Percentiles rank a stretch among this genome's conserved stretches.
Evolutionary conservation across 2,888 invertebrate species (phyloP).

Genomic region (Sesia apiformis): DNA sequence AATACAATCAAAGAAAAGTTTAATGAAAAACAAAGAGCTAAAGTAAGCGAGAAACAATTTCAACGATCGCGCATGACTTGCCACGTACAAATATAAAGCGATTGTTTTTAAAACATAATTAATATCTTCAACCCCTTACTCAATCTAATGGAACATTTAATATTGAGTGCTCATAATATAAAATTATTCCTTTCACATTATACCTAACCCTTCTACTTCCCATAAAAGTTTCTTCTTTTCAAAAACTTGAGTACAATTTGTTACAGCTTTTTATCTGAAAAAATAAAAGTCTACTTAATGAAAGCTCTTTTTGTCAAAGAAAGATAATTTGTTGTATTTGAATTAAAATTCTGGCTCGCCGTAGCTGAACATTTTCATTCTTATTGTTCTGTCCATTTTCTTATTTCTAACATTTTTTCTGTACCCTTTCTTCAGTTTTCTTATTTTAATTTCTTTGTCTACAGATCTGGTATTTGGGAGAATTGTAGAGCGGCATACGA

Average conservation of each 20-base stretch:
- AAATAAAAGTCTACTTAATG: background rate
- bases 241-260: slow-evolving; percentile 36
- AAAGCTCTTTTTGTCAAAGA: slow-evolving; percentile 17
- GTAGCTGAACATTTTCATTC: slow-evolving; percentile 8
- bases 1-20: slow-evolving; percentile 46
- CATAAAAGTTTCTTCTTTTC: slow-evolving; percentile 48
- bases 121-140: slow-evolving; percentile 66
- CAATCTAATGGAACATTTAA: slow-evolving; percentile 69
- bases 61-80: slow-evolving; percentile 68
- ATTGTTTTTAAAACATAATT: slow-evolving; percentile 74
- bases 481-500: slow-evolving; percentile 96
- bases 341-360: slow-evolving; percentile 16
- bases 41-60: slow-evolving; percentile 72
- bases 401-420: slow-evolving; percentile 19
- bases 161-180: slow-evolving; percentile 64
- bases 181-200: slow-evolving; percentile 63
- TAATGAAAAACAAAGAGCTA: slow-evolving; percentile 65
- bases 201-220: slow-evolving; percentile 47
- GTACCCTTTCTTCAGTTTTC: slow-evolving; percentile 34
- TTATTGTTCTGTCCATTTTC: slow-evolving; percentile 19
- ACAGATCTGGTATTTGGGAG: slow-evolving; percentile 93
- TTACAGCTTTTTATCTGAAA: slow-evolving; percentile 31
- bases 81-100: slow-evolving; percentile 62
- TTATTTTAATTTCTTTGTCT: slow-evolving; percentile 67
- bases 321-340: slow-evolving; percentile 11